A percentile compares a stretch with the other conserved stretches of the same genome.
phyloP scores from a whole-genome alignment of 2,113 vertebrate species.

The Callorhinus ursinus region DNA sequence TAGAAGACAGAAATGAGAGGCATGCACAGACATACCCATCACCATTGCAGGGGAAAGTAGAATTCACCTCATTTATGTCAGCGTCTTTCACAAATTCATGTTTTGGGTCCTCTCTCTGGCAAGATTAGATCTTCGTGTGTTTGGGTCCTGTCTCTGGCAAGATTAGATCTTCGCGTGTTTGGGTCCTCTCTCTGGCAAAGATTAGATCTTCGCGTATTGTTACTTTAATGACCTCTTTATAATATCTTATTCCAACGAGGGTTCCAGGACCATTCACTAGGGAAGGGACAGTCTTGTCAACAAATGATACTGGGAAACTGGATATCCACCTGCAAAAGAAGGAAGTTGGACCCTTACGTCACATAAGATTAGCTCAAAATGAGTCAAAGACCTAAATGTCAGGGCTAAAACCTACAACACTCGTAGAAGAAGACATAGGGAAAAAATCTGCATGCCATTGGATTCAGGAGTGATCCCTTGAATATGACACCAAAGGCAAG shows the following conservation, averaged over 20 bases:
- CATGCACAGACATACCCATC: neutral
- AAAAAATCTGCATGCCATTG: neutral
- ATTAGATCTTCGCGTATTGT: neutral
- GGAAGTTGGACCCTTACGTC: neutral
- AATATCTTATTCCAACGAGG: neutral
- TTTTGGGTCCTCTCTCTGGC: conserved; percentile 32
- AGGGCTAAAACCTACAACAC: neutral
- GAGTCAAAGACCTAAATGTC: neutral
- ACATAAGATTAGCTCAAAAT: neutral
- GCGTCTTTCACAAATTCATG: neutral
- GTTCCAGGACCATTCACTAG: neutral
- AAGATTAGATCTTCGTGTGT: no score
- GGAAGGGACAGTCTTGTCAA: neutral
- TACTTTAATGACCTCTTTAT: conserved; percentile 48
- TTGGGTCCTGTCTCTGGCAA: neutral
- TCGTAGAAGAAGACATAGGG: neutral
- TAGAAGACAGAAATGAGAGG: neutral
- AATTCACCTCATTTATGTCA: neutral
- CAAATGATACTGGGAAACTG: neutral
- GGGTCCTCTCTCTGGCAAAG: neutral
- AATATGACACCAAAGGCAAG: neutral
- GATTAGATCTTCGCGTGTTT: no score
- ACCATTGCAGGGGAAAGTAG: neutral
- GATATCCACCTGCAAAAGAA: neutral
- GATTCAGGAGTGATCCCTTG: neutral